Base-by-base conservation (phyloP, 2,113 vertebrate genomes). In the Anolis sagrei region DNA sequence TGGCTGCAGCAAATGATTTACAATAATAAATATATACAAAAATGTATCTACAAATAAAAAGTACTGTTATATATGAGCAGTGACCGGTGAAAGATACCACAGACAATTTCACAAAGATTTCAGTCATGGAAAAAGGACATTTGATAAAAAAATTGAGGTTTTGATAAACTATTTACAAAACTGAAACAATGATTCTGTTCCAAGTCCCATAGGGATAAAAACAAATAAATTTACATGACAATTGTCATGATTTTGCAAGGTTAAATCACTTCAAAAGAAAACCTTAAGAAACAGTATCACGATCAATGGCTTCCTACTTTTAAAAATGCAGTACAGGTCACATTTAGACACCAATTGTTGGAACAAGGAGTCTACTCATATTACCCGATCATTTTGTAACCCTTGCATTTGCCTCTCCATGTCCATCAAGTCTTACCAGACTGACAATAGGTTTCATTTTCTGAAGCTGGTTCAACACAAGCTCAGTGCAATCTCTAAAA, bases 201-300 rank as follows among this genome's bases (percentile, higher is more conserved):
- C 96, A 97, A 97, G 96, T 98, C 97, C 97, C 97, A 98, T 97
- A 96, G 98, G 97, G 97, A 98, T 97, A 93, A 96, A 96, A 96
- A 95, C 92, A 95, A 96, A 91, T 93, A 95, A 94, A 94, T 95
- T 94, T 92, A 95, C 95, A 99, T 96, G 96, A 96, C 94, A 85
- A 34, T 68, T 49, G 94, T 96, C 97, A 98, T 97, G 97, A 97
- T 96, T 97, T 96, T 97, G 96, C 95, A 97, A 98, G 94, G 95
- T 96, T 95, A 97, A 97, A 97, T 96, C 96, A 96, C 96, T 96
- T 96, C 96, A 94, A 97, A 94, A 90, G 93, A 95, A 97, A 94
- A 95, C 93, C 94, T 97, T 93, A 94, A 96, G 97, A 97, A 98
- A 97, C 97, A 97, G 95, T 96, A 97, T 97, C 98, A 99, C 98